Evolutionary conservation across 2,888 invertebrate genomes (phyloP).

Genomic region (Philopedon plagiatum): DNA sequence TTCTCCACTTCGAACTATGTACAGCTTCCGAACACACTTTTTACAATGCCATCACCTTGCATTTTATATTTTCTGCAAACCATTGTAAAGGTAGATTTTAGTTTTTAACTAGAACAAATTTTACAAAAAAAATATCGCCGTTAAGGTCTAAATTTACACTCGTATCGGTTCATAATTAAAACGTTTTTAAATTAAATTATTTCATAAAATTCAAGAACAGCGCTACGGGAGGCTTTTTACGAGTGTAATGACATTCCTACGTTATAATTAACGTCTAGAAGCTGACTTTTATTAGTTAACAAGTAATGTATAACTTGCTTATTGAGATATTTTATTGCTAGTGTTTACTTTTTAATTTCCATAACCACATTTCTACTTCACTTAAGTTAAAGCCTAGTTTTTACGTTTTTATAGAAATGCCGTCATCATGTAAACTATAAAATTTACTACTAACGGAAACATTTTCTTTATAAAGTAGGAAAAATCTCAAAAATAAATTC

Average conservation of each 20-base stretch:
- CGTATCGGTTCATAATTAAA: constrained; percentile 3
- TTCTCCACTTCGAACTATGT: no score
- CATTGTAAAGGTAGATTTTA: no score
- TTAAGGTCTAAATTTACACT: background rate
- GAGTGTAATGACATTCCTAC: constrained; percentile 2
- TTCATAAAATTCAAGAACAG: background rate
- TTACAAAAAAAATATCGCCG: background rate
- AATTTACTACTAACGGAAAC: no score
- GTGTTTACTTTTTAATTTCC: background rate
- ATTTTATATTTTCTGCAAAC: no score
- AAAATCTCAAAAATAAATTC: no score
- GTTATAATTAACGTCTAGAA: constrained; percentile 13
- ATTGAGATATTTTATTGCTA: background rate
- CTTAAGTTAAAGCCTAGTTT: no score
- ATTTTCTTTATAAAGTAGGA: no score
- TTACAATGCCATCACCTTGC: no score
- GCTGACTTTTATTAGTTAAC: constrained; percentile 13
- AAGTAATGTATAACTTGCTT: background rate
- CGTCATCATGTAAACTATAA: no score
- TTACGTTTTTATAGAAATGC: no score
- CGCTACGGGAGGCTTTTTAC: constrained; percentile 3
- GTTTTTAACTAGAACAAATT: no score
- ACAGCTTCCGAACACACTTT: no score
- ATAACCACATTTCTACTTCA: background rate
- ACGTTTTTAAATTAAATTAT: constrained; percentile 5